phyloP scores from a whole-genome alignment of 2,888 invertebrate genomes.

The Eilema caniola region DNA sequence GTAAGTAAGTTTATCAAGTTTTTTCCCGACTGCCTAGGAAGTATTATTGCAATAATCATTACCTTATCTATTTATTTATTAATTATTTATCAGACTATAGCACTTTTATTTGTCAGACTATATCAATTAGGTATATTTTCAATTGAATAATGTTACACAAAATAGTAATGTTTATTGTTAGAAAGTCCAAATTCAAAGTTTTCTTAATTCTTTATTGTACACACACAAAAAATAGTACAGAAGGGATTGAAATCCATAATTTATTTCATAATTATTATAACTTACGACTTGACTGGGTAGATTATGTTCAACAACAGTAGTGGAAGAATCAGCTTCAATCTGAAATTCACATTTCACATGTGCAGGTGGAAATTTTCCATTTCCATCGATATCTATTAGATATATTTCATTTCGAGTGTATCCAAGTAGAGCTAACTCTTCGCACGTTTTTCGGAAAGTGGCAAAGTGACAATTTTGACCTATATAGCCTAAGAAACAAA shows the following conservation, averaged over 20 bases:
- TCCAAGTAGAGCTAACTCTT: slow-evolving; percentile 95
- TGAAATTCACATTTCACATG: slow-evolving; percentile 97
- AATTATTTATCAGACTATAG: neutral
- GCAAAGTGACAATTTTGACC: slow-evolving; percentile 98
- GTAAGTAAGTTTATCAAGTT: too few relatives aligned
- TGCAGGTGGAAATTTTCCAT: slow-evolving; percentile 96
- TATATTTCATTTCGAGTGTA: slow-evolving; percentile 96
- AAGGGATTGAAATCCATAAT: neutral
- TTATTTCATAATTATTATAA: neutral
- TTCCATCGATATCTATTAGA: slow-evolving; percentile 97
- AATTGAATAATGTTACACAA: neutral
- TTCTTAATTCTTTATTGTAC: too few relatives aligned
- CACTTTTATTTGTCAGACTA: neutral
- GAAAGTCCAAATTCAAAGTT: neutral
- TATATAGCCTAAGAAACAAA: slow-evolving; percentile 88
- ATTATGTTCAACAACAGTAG: slow-evolving; percentile 96
- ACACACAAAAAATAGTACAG: too few relatives aligned
- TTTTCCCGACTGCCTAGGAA: too few relatives aligned
- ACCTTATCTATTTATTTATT: neutral
- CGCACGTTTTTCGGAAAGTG: slow-evolving; percentile 96
- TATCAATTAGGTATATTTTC: neutral
- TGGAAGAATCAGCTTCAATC: slow-evolving; percentile 94
- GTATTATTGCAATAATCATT: too few relatives aligned
- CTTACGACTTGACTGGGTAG: slow-evolving; percentile 94
- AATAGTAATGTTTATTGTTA: neutral